A percentile compares a stretch with the other conserved stretches of the same genome.
Conservation (phyloP, 2,888 invertebrate genomes). For the Macrophya annulata region DNA sequence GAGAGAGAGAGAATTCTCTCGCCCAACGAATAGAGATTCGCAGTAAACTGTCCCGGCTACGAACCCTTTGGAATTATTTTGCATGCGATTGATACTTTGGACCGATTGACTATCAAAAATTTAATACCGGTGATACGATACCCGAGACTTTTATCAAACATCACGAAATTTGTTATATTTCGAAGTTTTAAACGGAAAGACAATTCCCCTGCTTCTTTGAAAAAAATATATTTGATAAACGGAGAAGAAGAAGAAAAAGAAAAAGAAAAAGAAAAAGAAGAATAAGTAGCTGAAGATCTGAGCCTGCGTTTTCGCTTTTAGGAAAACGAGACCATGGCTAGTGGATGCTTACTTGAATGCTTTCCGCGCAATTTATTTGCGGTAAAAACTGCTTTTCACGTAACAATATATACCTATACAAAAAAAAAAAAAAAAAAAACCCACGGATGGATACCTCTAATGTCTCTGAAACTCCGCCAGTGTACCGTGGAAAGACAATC, state of each 20-base stretch:
- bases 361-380: conserved; percentile 66
- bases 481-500: neutral
- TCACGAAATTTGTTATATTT: neutral
- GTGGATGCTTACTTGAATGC: conserved; percentile 63
- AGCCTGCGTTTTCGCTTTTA: conserved; percentile 1
- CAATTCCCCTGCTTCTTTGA: neutral
- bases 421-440: neutral
- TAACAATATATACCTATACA: conserved; percentile 11
- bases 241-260: neutral
- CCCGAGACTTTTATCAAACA: conserved; percentile 8
- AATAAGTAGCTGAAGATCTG: neutral
- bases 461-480: neutral
- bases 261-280: neutral
- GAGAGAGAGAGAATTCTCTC: neutral
- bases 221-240: neutral
- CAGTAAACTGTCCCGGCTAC: neutral
- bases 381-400: conserved; percentile 44
- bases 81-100: conserved; percentile 5
- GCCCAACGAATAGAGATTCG: neutral
- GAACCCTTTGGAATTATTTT: conserved; percentile 1
- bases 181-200: neutral
- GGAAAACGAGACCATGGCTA: conserved; percentile 30
- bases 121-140: neutral
- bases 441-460: conserved; percentile 4
- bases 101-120: neutral